phyloP scores from a whole-genome alignment of 2,888 invertebrate species.

The Brachyopa scutellaris region DNA sequence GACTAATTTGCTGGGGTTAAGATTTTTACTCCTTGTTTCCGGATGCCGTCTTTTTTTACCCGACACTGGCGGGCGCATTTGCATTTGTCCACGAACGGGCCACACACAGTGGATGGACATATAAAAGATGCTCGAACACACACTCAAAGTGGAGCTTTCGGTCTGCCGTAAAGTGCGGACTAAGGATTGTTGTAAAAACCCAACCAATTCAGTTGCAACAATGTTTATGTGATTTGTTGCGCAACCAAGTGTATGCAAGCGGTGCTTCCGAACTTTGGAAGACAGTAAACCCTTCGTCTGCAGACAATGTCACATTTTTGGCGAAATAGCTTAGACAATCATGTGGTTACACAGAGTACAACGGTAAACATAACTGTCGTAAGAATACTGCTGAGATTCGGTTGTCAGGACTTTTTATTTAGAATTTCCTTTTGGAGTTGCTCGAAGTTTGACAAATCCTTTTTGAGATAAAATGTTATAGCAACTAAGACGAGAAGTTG shows the following conservation, averaged over 20 bases:
- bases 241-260: conserved; percentile 30
- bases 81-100: conserved; percentile 54
- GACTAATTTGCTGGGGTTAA: conserved; percentile 73
- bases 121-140: conserved; percentile 38
- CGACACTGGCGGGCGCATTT: conserved; percentile 38
- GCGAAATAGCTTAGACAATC: conserved; percentile 6
- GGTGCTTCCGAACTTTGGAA: conserved; percentile 56
- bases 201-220: conserved; percentile 30
- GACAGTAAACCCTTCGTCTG: conserved; percentile 51
- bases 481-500: too few relatives aligned
- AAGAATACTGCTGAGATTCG: neutral
- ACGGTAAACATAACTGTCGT: too few relatives aligned
- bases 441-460: too few relatives aligned
- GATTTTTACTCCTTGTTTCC: conserved; percentile 56
- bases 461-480: too few relatives aligned
- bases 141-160: neutral
- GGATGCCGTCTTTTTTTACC: too few relatives aligned
- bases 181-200: neutral
- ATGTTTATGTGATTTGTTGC: conserved; percentile 61
- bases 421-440: too few relatives aligned
- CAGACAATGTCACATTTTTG: conserved; percentile 46
- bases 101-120: neutral
- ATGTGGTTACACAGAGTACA: too few relatives aligned
- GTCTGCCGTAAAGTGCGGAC: neutral
- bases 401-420: too few relatives aligned